Base-by-base conservation (phyloP, 2,888 invertebrate genomes). In the Chorisops tibialis region DNA sequence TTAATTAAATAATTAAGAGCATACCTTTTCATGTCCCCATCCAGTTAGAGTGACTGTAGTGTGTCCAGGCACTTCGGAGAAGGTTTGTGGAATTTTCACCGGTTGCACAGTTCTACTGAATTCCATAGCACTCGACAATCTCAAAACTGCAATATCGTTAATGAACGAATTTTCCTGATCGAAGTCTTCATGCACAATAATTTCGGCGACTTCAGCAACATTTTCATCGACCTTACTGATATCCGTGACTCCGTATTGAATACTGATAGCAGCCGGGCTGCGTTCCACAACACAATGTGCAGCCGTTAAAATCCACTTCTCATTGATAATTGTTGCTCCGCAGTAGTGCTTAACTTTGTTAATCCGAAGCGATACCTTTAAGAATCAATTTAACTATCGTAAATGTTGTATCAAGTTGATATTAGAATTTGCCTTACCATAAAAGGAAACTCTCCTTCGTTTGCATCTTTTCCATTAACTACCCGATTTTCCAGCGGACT, bases 71-170 rank as follows among this genome's bases (percentile, higher is more conserved):
- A 66, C 39, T 22, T 65, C 59, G 24, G 62, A 38, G 9, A 67
- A 48, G 0, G 69, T 65, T 3, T 62, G 37, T 0, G 77, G 77
- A 59, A 78, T 65, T 2, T 61, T 58, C 0, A 77, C 74, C 1
- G 74, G 71, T 38, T 2, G 69, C 68, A 61, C 73, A 59, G 2
- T 67, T 68, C 60, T 66, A 65, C 24, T 69, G 65, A 70, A 72
- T 12, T 65, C 47, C 6, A 78, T 66, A 1, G 73, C 67, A 0
- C 59, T 65, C 1, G 52, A 61, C 60, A 76, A 68, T 72, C 77
- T 69, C 19, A 81, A 56, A 22, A 81, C 61, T 4, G 79, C 74
- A 14, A 79, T 75, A 38, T 81, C 81, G 61, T 78, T 78, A 61
- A 77, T 75, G 49, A 73, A 73, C 7, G 65, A 64, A 0, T 65